Evolutionary conservation across 30 jellyfish, hydroid and myxozoan genomes (phyloP), one percentile per base, ranked within the genome.

Genomic region (Morbakka virulenta): DNA sequence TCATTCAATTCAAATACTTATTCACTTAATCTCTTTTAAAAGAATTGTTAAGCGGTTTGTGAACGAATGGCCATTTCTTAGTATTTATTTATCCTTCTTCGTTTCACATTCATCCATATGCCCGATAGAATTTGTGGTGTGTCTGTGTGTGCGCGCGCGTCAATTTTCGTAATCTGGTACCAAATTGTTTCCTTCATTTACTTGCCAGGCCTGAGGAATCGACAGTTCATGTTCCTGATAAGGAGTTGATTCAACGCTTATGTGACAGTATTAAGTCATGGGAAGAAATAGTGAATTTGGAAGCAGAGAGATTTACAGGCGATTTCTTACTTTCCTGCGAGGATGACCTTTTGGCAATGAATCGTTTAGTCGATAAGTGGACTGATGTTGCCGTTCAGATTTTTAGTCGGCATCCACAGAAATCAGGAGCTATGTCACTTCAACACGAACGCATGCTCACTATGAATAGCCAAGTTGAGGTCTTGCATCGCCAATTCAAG

Each of bases 301-400:
- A 92, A 81, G 72, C 83, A 0, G 98, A 92, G 52, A 80, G 98
- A 35, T 92, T 85, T 50, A 69, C 98, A 51, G 98, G 96, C 23
- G 98, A 80, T 30, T 85, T 73, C n/a, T 66, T 92, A 68, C 76
- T 92, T 24, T 73, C 95, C 14, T 79, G 81, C 27, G 98, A 92
- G 52, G 98, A 92, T 63, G 95, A 80, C 50, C 69, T 92, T 49
- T 13, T 92, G 11, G 30, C 80, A 48, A 82, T 92, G 95, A 81
- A 70, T 28, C 33, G 41, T 1, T 49, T 77, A 31, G 79, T 92
- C 32, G 98, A 92, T 64, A 52, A 66, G 20, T 84, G 96, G 96
- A 84, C 65, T 30, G 98, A 84, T 27, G 61, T 50, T 2, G 95
- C 94, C 21, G 17, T 67, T 27, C 74, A 77, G 64, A 76, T 86